A percentile compares a stretch with the other conserved stretches of the same genome.
phyloP scores from a whole-genome alignment of 1,140 invertebrate genomes.

The Drosophila murphyi region DNA sequence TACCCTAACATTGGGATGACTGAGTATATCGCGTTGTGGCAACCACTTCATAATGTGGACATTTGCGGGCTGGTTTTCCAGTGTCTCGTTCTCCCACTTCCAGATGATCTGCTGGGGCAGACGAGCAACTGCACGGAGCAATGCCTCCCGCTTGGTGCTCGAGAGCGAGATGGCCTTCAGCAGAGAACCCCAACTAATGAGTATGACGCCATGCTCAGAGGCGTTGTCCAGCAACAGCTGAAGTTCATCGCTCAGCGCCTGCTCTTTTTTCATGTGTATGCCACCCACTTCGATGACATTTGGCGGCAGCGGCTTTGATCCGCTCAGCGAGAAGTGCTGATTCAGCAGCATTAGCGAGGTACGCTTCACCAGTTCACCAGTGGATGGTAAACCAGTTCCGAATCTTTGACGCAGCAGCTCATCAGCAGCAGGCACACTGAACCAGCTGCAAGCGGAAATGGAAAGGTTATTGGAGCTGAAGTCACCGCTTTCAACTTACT shows the following conservation, averaged over 20 bases:
- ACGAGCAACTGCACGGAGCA: constrained; percentile 87
- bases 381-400: constrained; percentile 86
- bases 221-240: constrained; percentile 88
- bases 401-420: constrained; percentile 67
- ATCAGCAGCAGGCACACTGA: constrained; percentile 53
- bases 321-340: constrained; percentile 87
- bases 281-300: constrained; percentile 89
- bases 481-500: constrained; percentile 34
- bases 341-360: constrained; percentile 88
- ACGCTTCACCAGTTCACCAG: constrained; percentile 86
- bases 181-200: constrained; percentile 90
- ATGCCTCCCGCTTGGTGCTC: constrained; percentile 85
- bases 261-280: constrained; percentile 86
- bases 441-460: constrained; percentile 13
- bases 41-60: constrained; percentile 88
- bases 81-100: constrained; percentile 89
- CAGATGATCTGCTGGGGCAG: constrained; percentile 88
- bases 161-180: constrained; percentile 87
- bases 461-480: neutral
- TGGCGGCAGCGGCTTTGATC: constrained; percentile 86
- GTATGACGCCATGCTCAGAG: constrained; percentile 87
- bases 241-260: constrained; percentile 86
- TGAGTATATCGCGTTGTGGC: constrained; percentile 89
- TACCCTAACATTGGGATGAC: constrained; percentile 88
- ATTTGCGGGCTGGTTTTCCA: constrained; percentile 87